Evolutionary conservation across 2,113 vertebrate species (phyloP).

Genomic region (Naja naja): DNA sequence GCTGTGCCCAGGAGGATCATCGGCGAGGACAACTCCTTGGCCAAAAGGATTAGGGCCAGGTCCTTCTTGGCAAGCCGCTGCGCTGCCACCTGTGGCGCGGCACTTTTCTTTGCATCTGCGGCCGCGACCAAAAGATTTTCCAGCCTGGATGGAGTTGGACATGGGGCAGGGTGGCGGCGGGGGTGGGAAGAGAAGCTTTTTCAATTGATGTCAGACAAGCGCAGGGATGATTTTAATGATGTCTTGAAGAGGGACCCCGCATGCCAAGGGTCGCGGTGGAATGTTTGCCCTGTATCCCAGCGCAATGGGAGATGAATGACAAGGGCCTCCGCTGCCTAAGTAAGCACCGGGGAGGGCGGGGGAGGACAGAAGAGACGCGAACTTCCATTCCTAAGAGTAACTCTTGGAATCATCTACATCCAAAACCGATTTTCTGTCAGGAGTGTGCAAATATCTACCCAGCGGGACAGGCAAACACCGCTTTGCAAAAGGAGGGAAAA

Average conservation of each 20-base stretch:
- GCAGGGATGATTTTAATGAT: conserved; percentile 85
- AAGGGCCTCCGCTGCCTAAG: conserved; percentile 92
- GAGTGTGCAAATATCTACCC: conserved; percentile 79
- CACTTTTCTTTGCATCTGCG: conserved; percentile 73
- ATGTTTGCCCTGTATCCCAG: conserved; percentile 91
- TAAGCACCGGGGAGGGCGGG: conserved; percentile 68
- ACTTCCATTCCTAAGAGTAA: conserved; percentile 88
- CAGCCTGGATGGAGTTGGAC: conserved; percentile 65
- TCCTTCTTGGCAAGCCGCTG: conserved; percentile 83
- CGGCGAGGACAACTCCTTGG: conserved; percentile 56
- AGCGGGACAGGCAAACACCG: conserved; percentile 61
- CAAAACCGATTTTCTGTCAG: conserved; percentile 47
- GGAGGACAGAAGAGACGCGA: conserved; percentile 43
- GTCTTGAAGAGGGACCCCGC: conserved; percentile 81
- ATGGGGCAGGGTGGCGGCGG: conserved; percentile 54
- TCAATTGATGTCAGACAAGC: conserved; percentile 72
- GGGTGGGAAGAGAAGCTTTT: conserved; percentile 49
- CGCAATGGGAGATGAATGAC: conserved; percentile 84
- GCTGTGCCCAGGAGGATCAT: not conserved
- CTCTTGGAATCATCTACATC: conserved; percentile 75
- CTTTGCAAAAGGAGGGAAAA: conserved; percentile 20
- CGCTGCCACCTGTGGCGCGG: conserved; percentile 76
- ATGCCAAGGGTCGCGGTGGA: conserved; percentile 79
- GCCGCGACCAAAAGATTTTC: conserved; percentile 62
- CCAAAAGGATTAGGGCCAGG: conserved; percentile 68